These are phyloP conservation scores for Amorpha juglandis DNA, from an alignment of 2,888 invertebrate genomes.

Conservation along the genomic window DNA sequence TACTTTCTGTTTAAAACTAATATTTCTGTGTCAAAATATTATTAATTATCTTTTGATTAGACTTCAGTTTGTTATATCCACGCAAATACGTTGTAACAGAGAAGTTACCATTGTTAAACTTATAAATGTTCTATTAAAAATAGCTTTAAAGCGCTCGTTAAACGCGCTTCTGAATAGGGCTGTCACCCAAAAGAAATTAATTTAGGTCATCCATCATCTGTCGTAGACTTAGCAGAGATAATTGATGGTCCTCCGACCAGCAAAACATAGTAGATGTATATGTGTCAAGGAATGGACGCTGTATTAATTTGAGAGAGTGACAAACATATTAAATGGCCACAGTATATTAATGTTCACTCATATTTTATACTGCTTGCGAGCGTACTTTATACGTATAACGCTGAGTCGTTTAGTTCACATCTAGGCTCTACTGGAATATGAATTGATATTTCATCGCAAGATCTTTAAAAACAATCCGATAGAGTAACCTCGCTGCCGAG, in stretches of 20 bases:
- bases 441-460: background rate
- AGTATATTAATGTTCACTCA: background rate
- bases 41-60: background rate
- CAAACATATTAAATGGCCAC: background rate
- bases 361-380: too few relatives aligned
- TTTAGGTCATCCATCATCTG: constrained; percentile 10
- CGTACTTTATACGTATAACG: too few relatives aligned
- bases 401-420: too few relatives aligned
- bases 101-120: constrained; percentile 16
- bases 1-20: too few relatives aligned
- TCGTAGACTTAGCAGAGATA: constrained; percentile 5
- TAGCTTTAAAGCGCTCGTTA: constrained; percentile 24
- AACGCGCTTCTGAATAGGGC: constrained; percentile 19
- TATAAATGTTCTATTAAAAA: background rate
- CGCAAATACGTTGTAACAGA: constrained; percentile 14
- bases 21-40: too few relatives aligned
- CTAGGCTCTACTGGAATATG: too few relatives aligned
- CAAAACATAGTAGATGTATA: background rate
- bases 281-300: background rate
- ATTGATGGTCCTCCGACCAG: background rate
- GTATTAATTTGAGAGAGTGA: background rate
- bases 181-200: constrained; percentile 21
- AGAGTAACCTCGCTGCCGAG: background rate
- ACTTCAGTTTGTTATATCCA: background rate
- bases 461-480: background rate